Conservation (phyloP, 1,140 invertebrate genomes). For the Zeugodacus cucurbitae region DNA sequence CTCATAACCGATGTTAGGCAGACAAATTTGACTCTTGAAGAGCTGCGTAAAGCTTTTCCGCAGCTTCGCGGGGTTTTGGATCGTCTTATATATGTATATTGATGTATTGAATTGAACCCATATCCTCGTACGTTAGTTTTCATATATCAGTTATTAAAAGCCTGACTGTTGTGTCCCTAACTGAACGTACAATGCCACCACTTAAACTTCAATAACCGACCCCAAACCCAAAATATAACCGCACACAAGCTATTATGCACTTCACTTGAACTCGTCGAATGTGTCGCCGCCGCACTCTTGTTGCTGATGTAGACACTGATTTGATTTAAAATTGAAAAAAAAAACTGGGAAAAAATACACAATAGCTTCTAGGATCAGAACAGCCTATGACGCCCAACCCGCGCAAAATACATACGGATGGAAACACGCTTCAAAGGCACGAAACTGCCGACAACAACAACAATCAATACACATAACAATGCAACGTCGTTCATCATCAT, state of each 20-base stretch:
- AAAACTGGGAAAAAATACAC: background rate
- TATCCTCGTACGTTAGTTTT: background rate
- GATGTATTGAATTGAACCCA: too few relatives aligned
- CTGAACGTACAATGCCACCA: background rate
- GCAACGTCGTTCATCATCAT: background rate
- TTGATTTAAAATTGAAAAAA: background rate
- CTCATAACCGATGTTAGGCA: too few relatives aligned
- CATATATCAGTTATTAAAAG: background rate
- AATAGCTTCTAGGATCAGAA: background rate
- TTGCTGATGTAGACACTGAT: constrained; percentile 15
- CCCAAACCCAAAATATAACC: constrained; percentile 1
- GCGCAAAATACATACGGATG: too few relatives aligned
- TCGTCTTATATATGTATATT: too few relatives aligned
- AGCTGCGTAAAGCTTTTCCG: too few relatives aligned
- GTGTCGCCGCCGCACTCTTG: background rate
- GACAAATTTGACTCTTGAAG: too few relatives aligned
- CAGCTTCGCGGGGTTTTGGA: too few relatives aligned
- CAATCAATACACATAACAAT: constrained; percentile 33
- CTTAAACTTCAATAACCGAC: constrained; percentile 29
- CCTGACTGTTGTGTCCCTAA: background rate
- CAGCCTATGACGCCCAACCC: background rate
- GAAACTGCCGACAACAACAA: background rate
- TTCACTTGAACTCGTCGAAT: constrained; percentile 13
- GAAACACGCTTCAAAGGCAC: background rate
- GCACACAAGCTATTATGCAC: background rate